Evolutionary conservation across 30 jellyfish, hydroid and myxozoan species (phyloP), one percentile per base, ranked within the genome.

Genomic region (Phacellophora camtschatica): DNA sequence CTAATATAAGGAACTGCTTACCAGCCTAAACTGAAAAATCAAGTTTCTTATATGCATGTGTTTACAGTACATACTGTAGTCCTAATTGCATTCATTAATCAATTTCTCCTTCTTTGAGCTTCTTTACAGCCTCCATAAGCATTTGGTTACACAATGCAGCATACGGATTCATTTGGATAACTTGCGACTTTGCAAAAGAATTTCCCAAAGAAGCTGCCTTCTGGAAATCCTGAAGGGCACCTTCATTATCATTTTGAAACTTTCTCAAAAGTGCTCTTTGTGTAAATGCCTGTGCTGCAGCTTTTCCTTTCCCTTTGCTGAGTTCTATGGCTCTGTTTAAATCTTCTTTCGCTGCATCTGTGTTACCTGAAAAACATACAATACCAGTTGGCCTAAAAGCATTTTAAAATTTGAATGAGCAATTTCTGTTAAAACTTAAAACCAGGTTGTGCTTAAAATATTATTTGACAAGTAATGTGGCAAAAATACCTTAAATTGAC

Each of bases 81-180:
- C n/a, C n/a, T n/a, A n/a, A n/a, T n/a, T n/a, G n/a, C n/a, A n/a
- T n/a, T 20, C n/a, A 10, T 24, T n/a, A 16, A 31, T 76, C 79
- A 23, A 59, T 3, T 3, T 55, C 72, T 0, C 77, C 86, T 48
- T 75, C 62, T 56, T 31, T 59, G 32, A 82, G 24, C 53, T 71
- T 81, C 2, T 65, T 66, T 32, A 89, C 56, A 23, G 87, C 96
- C 43, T 90, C 94, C 28, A 90, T 68, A 35, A 90, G 88, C 98
- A 90, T 90, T 77, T 90, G 89, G 41, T 90, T 90, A 70, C 98
- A 90, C 77, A 90, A 65, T 6, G 98, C 98, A 55, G 98, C 98
- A 64, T 90, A 90, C 19, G 98, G 98, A 34, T 90, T 90, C 90
- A 84, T 66, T 55, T 85, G 81, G 31, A 71, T 36, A 7, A 80